These are phyloP conservation scores for Autographa pulchrina DNA, from an alignment of 2,888 invertebrate species.

Conservation along the genomic window DNA sequence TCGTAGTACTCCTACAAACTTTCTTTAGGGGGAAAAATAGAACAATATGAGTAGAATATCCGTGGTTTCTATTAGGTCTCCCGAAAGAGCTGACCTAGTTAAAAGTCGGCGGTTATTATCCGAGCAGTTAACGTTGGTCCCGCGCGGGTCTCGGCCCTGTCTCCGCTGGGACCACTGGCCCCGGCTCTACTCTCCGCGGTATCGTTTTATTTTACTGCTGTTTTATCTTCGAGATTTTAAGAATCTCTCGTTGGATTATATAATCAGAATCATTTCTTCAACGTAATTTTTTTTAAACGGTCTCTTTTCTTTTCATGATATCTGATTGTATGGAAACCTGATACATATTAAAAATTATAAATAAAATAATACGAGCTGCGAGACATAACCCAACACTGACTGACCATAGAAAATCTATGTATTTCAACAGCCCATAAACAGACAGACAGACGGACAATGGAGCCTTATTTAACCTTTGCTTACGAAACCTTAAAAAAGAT, in stretches of 20 bases:
- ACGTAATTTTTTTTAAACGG: not conserved
- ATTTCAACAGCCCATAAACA: too few relatives aligned
- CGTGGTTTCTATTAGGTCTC: constrained; percentile 37
- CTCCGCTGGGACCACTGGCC: not conserved
- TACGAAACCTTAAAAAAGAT: not conserved
- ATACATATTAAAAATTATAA: not conserved
- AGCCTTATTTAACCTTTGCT: not conserved
- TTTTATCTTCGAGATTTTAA: constrained; percentile 1
- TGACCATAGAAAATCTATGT: too few relatives aligned
- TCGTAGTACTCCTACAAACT: not conserved
- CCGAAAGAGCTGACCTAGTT: constrained; percentile 56
- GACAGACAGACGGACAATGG: not conserved
- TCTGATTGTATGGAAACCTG: too few relatives aligned
- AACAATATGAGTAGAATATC: constrained; percentile 28
- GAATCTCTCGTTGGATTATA: not conserved
- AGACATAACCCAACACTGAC: too few relatives aligned
- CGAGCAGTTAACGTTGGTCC: constrained; percentile 52
- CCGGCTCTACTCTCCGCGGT: not conserved
- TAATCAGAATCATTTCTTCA: not conserved
- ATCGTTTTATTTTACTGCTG: not conserved
- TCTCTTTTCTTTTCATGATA: not conserved
- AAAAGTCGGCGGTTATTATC: constrained; percentile 38
- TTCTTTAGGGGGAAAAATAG: constrained; percentile 8
- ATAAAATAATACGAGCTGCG: too few relatives aligned
- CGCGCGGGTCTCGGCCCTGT: constrained; percentile 5